Conservation (phyloP, 2,797 vertebrate species). For the Poeciliopsis paucimaculata region DNA sequence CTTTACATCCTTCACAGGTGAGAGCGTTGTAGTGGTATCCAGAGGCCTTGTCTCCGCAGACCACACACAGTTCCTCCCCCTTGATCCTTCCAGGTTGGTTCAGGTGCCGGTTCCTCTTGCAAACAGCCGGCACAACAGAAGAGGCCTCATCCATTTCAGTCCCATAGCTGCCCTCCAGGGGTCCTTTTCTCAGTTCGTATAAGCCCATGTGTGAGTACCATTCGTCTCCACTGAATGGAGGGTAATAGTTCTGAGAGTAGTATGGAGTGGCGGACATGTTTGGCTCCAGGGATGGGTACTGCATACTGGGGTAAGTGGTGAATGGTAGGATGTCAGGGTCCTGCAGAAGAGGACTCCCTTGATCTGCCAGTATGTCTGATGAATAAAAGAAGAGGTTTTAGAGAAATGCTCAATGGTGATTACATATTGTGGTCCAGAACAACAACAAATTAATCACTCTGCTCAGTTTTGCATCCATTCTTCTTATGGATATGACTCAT, state of each 20-base stretch:
- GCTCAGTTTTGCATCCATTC: no score
- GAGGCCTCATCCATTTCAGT: slow-evolving; percentile 82
- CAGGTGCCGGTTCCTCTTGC: slow-evolving; percentile 86
- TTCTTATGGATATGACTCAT: no score
- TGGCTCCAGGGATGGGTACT: slow-evolving; percentile 87
- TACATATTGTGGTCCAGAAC: no score
- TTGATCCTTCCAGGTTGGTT: slow-evolving; percentile 85
- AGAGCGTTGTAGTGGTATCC: slow-evolving; percentile 99
- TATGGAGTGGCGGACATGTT: slow-evolving; percentile 86
- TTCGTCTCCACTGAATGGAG: slow-evolving; percentile 87
- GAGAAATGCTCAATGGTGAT: neutral
- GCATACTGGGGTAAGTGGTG: slow-evolving; percentile 84
- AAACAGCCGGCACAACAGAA: slow-evolving; percentile 71
- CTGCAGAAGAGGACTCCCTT: slow-evolving; percentile 86
- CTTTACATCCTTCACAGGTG: slow-evolving; percentile 99
- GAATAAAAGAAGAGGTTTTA: slow-evolving; percentile 21
- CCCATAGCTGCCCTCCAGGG: slow-evolving; percentile 85
- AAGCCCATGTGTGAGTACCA: slow-evolving; percentile 89
- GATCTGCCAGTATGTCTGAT: slow-evolving; percentile 90
- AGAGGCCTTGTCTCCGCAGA: slow-evolving; percentile 97
- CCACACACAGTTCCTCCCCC: slow-evolving; percentile 95
- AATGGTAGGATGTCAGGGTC: slow-evolving; percentile 89
- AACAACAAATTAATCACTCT: no score
- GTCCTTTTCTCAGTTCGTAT: slow-evolving; percentile 89
- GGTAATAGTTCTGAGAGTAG: slow-evolving; percentile 89